Base-by-base conservation (phyloP, 2,888 invertebrate genomes). In the Drosophila birchii region DNA sequence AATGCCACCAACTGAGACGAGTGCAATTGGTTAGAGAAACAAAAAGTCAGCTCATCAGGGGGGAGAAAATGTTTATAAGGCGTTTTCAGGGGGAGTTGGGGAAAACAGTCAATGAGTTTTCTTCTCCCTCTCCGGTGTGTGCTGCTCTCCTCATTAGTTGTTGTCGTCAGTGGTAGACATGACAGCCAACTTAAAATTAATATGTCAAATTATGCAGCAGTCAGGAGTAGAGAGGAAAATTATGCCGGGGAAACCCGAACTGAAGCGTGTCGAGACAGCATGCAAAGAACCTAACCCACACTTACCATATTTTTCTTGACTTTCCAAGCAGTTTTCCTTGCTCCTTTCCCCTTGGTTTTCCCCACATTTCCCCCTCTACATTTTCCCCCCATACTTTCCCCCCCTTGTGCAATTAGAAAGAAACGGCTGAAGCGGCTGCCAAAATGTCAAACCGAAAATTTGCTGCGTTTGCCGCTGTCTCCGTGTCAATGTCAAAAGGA, bases 361-460 rank as follows among this genome's bases (percentile, higher is more conserved):
- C 14, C 6, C 3, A 1, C 12, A 20, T 41, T n/a, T 39, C 39
- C 26, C n/a, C 26, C 5, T 16, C n/a, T n/a, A n/a, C n/a, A n/a
- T n/a, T n/a, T n/a, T n/a, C n/a, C n/a, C 39, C 26, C n/a, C 26
- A 5, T 16, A 20, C 6, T 16, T 18, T 41, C 14, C 32, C 53
- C 18, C 54, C 51, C 29, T 61, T 60, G 64, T 79, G 88, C 89
- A 89, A 87, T 89, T 89, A 83, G 86, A 89, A 78, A 72, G 62
- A 71, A 70, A 55, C 66, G 67, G 58, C 66, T 64, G 71, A 73
- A 66, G 74, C 74, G 78, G 64, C 84, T 84, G 84, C 86, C 90
- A 84, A 89, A 84, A 84, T 84, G 84, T 84, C 84, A 84, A 84
- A 89, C 78, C 80, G 80, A 86, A 84, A 84, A 88, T 84, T 72